A percentile compares a stretch with the other conserved stretches of the same genome.
Evolutionary conservation across 2,797 vertebrate genomes (phyloP).

Genomic region (Falco cherrug): DNA sequence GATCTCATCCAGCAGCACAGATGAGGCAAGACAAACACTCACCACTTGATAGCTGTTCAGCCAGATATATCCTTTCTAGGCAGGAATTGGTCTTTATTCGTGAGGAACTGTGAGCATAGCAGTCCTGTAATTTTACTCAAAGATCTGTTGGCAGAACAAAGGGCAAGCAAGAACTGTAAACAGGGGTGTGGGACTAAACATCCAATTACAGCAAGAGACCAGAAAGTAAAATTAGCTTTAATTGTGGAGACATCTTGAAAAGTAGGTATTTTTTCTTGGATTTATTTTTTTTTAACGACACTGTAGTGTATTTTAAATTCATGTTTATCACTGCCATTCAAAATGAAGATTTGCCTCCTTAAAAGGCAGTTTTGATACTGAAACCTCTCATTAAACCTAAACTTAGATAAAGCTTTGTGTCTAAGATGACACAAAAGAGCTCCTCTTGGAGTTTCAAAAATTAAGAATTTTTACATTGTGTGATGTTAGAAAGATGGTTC

Average conservation of each 20-base stretch:
- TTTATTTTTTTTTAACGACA: not conserved
- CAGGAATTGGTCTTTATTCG: constrained; percentile 14
- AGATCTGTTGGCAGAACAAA: constrained; percentile 30
- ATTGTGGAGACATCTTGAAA: not conserved
- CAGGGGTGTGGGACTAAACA: not conserved
- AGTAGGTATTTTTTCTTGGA: not conserved
- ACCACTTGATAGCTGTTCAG: not conserved
- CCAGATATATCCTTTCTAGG: not conserved
- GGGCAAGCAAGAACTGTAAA: not conserved
- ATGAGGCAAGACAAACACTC: not conserved
- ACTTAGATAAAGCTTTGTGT: not conserved
- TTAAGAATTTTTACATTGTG: not conserved
- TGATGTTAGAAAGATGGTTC: not conserved
- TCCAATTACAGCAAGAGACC: not conserved
- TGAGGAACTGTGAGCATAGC: not conserved
- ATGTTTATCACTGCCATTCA: not conserved
- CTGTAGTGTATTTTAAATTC: not conserved
- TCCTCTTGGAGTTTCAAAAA: not conserved
- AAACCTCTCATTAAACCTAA: not conserved
- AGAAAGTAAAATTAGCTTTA: constrained; percentile 19
- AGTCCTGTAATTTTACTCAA: constrained; percentile 41
- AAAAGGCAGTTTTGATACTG: not conserved
- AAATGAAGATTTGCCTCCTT: not conserved
- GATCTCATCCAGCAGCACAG: not conserved
- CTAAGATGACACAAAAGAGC: not conserved